A percentile compares a stretch with the other conserved stretches of the same genome.
Evolutionary conservation across 2,888 invertebrate species (phyloP).

Genomic region (Anthoptus insignis): DNA sequence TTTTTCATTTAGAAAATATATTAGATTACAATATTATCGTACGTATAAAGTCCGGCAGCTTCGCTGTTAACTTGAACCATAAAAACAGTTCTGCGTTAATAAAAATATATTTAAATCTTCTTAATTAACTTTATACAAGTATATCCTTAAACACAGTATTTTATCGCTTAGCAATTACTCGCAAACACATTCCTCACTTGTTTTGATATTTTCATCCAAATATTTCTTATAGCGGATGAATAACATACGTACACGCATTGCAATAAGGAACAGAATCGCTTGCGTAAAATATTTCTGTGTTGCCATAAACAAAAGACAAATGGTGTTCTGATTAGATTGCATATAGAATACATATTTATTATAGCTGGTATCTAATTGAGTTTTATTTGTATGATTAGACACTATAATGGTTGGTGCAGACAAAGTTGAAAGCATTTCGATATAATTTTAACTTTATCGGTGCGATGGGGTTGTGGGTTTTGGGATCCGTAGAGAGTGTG

Average conservation of each 20-base stretch:
- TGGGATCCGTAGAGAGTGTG: neutral
- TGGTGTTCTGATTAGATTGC: slow-evolving; percentile 47
- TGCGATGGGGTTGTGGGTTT: neutral
- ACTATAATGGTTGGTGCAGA: slow-evolving; percentile 45
- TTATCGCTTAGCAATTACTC: neutral
- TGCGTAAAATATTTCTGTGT: neutral
- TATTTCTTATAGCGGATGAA: neutral
- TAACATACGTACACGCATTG: neutral
- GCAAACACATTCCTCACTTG: slow-evolving; percentile 9
- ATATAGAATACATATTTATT: slow-evolving; percentile 48
- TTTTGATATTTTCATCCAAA: slow-evolving; percentile 15
- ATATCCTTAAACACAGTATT: neutral
- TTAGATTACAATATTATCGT: too few relatives aligned
- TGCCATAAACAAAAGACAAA: slow-evolving; percentile 47
- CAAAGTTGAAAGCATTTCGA: slow-evolving; percentile 49
- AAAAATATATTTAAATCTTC: too few relatives aligned
- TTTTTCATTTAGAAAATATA: too few relatives aligned
- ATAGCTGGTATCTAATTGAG: slow-evolving; percentile 54
- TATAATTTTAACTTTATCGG: slow-evolving; percentile 28
- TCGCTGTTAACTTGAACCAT: too few relatives aligned
- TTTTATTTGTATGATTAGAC: slow-evolving; percentile 55
- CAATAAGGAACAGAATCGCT: neutral
- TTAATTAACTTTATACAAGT: too few relatives aligned
- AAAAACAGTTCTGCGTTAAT: too few relatives aligned
- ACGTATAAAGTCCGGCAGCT: too few relatives aligned